These are phyloP conservation scores for Dione vanillae DNA, from an alignment of 2,888 invertebrate genomes.

Conservation along the genomic window DNA sequence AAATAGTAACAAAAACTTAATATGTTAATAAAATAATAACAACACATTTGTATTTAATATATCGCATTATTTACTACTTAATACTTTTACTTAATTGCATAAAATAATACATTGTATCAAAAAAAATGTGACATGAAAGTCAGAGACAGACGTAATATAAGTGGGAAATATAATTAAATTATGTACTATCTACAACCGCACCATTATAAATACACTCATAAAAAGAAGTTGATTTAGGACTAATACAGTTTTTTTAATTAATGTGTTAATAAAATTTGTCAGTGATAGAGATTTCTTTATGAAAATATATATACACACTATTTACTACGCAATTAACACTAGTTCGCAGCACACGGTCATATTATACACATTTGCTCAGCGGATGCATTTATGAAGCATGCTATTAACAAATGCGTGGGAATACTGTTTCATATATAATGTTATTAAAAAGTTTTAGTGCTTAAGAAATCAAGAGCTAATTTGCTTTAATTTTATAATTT, in stretches of 20 bases:
- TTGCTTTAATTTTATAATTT: background rate
- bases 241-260: no score
- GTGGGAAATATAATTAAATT: no score
- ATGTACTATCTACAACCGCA: no score
- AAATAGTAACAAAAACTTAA: background rate
- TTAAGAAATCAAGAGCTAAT: background rate
- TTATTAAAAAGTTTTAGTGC: background rate
- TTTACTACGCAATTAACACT: background rate
- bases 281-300: no score
- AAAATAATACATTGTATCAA: background rate
- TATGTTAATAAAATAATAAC: background rate
- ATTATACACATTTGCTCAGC: background rate
- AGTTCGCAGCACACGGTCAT: background rate
- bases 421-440: background rate
- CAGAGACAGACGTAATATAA: no score
- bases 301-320: no score
- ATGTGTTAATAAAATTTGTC: no score
- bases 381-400: background rate
- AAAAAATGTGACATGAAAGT: no score
- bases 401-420: slow-evolving; percentile 7
- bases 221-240: no score
- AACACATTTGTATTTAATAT: background rate
- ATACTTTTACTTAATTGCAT: background rate
- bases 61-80: background rate
- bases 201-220: no score